phyloP scores from a whole-genome alignment of 2,888 invertebrate genomes.

The Callyntrura guangdongensis region DNA sequence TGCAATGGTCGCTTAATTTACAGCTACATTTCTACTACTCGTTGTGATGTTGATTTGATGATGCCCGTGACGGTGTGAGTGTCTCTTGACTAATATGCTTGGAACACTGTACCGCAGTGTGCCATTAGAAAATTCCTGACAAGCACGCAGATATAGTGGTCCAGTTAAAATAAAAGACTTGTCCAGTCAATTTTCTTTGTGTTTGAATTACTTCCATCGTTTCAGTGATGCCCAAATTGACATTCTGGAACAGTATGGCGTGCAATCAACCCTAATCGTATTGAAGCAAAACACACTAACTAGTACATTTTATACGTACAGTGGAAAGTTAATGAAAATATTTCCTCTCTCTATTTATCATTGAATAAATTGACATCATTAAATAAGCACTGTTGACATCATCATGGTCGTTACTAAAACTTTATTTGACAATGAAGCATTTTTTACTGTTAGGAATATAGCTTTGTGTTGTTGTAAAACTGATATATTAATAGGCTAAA shows the following conservation, averaged over 20 bases:
- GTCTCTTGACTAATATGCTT: no score
- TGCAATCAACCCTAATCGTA: no score
- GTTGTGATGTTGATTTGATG: no score
- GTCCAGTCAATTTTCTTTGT: neutral
- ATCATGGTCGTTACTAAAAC: neutral
- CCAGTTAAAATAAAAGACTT: no score
- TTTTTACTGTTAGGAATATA: neutral
- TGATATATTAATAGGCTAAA: neutral
- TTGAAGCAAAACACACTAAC: neutral
- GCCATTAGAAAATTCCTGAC: no score
- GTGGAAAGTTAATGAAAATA: neutral
- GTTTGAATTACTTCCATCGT: neutral
- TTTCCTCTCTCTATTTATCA: conserved; percentile 13
- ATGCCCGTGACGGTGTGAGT: no score
- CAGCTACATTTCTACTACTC: no score
- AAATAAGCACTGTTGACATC: conserved; percentile 34
- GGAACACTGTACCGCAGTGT: no score
- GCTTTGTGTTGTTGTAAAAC: neutral
- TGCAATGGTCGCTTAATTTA: neutral
- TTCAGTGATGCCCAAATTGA: neutral
- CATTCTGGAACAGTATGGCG: neutral
- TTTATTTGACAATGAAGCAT: conserved; percentile 57
- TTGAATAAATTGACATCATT: conserved; percentile 42
- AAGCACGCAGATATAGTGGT: no score
- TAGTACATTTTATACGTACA: neutral